A percentile compares a stretch with the other conserved stretches of the same genome.
These are phyloP conservation scores for Muscicapa adusta DNA, from an alignment of 2,113 vertebrate species.

Conservation along the genomic window DNA sequence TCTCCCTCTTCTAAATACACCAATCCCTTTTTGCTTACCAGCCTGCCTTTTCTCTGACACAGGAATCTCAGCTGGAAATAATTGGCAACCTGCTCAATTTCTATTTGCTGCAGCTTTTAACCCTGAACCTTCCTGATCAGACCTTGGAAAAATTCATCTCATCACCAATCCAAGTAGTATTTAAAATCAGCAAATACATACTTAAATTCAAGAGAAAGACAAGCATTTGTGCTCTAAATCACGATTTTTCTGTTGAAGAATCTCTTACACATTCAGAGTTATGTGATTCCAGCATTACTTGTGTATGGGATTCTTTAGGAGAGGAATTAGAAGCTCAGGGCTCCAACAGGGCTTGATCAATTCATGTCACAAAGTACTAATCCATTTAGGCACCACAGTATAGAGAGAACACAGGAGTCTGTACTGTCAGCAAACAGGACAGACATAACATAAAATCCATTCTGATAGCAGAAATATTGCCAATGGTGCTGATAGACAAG, in stretches of 20 bases:
- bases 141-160: neutral
- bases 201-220: neutral
- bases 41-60: neutral
- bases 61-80: neutral
- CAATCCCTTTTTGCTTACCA: neutral
- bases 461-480: neutral
- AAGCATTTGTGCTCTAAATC: neutral
- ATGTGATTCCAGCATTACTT: neutral
- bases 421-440: neutral
- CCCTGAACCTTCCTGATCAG: neutral
- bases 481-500: neutral
- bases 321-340: neutral
- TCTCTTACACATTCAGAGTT: neutral
- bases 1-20: neutral
- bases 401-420: neutral
- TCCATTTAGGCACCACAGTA: neutral
- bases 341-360: neutral
- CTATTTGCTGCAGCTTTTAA: constrained; percentile 1
- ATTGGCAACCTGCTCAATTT: neutral
- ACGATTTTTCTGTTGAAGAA: neutral
- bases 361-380: neutral
- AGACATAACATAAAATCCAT: neutral
- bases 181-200: neutral
- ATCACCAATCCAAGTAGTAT: neutral
- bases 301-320: neutral